A percentile compares a stretch with the other conserved stretches of the same genome.
Evolutionary conservation across 2,797 vertebrate genomes (phyloP).

Genomic region (Pipistrellus kuhlii): DNA sequence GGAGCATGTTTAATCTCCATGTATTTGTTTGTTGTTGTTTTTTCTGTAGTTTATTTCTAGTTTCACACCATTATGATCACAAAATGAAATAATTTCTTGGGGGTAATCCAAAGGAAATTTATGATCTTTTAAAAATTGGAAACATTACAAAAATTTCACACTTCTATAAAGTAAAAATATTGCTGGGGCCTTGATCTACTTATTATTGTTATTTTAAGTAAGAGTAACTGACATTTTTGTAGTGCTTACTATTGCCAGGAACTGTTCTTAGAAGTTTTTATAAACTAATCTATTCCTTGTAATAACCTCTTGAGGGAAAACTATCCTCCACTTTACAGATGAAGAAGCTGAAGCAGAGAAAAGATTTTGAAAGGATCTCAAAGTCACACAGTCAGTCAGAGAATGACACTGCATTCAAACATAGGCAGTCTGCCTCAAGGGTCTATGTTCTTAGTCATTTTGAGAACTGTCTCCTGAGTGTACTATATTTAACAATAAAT

Average conservation of each 20-base stretch:
- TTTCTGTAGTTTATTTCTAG: no score
- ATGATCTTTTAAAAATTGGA: no score
- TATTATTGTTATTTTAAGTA: slow-evolving; percentile 2
- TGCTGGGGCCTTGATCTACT: no score
- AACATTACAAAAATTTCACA: no score
- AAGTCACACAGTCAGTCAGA: not conserved
- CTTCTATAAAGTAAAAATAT: no score
- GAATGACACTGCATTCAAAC: not conserved
- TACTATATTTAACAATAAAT: slow-evolving; percentile 15
- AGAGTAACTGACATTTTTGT: not conserved
- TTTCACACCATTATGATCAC: no score
- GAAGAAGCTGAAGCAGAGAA: slow-evolving; percentile 28
- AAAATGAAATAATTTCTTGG: no score
- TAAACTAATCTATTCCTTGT: slow-evolving; percentile 48
- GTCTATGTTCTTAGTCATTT: not conserved
- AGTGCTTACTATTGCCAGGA: slow-evolving; percentile 28
- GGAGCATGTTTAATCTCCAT: no score
- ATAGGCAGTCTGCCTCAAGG: not conserved
- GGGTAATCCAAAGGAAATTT: no score
- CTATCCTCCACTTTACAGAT: not conserved
- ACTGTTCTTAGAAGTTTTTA: slow-evolving; percentile 7
- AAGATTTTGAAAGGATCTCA: not conserved
- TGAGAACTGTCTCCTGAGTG: not conserved
- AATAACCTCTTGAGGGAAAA: not conserved
- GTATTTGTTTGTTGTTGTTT: no score